These are phyloP conservation scores for Hipparchia semele DNA, from an alignment of 2,888 invertebrate species.

Conservation along the genomic window DNA sequence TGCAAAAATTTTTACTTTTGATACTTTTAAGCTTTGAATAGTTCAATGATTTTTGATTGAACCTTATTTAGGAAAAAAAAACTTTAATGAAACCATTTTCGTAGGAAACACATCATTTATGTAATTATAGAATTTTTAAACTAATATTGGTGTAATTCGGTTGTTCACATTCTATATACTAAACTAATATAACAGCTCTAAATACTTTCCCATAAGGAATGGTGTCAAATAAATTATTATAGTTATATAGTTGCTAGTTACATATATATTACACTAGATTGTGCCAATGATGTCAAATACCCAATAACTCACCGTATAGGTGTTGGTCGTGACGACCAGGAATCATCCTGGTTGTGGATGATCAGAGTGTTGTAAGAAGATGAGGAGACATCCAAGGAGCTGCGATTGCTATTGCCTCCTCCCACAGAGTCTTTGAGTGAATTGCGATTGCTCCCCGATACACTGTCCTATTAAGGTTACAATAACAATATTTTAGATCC, in stretches of 20 bases:
- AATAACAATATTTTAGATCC: neutral
- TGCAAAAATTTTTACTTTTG: slow-evolving; percentile 4
- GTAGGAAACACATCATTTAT: too few species aligned
- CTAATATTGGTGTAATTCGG: too few species aligned
- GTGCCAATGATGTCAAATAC: too few species aligned
- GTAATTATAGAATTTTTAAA: too few species aligned
- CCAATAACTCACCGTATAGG: slow-evolving; percentile 65
- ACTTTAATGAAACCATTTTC: too few species aligned
- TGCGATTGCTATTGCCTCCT: slow-evolving; percentile 83
- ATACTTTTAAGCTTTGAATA: slow-evolving; percentile 8
- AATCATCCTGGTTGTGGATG: slow-evolving; percentile 90
- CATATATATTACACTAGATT: too few species aligned
- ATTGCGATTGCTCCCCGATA: slow-evolving; percentile 84
- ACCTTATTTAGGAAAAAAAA: too few species aligned
- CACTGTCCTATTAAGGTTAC: slow-evolving; percentile 58
- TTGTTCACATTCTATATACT: too few species aligned
- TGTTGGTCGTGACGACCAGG: slow-evolving; percentile 84
- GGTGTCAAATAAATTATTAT: too few species aligned
- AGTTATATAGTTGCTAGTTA: too few species aligned
- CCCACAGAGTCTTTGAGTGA: slow-evolving; percentile 84
- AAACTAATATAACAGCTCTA: too few species aligned
- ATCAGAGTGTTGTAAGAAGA: slow-evolving; percentile 93
- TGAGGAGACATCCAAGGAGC: slow-evolving; percentile 88
- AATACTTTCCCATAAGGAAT: too few species aligned
- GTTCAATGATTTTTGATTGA: neutral